Base-by-base conservation (phyloP, 2,797 vertebrate genomes). In the Paramormyrops hopkinsi region DNA sequence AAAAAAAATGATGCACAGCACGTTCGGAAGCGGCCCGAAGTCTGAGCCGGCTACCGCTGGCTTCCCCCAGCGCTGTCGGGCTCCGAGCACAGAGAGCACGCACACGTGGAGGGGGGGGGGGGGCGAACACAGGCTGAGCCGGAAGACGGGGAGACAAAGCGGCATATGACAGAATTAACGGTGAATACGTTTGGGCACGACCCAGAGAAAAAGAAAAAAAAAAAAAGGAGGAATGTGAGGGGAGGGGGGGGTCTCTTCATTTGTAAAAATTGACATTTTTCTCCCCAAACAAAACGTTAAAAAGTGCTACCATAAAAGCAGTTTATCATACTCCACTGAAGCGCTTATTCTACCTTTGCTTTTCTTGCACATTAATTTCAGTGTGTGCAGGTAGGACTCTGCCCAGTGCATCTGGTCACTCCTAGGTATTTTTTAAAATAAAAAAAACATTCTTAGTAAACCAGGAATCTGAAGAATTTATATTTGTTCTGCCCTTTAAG, bases 401-500 rank as follows among this genome's bases (percentile, higher is more conserved):
- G 11, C 22, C 48, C 48, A 29, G 46, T 51, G 9, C 11, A 51
- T 11, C 22, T 46, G 5, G 22, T 11, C 41, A 85, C n/a, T 85
- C 82, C 22, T 82, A 17, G 37, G 19, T 4, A 85, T 51, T 84
- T 48, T 84, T 25, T 84, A 1, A 8, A 83, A 29, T 29, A 46
- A 14, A 84, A 50, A 25, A 46, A 53, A 48, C 76, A 82, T 82
- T 82, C 76, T 82, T 44, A 46, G 44, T 29, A 85, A 51, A 85
- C 12, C 9, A 85, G 46, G 83, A 85, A 85, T 85, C 46, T 85
- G 48, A 51, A 51, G 22, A 85, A 85, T 85, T 51, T 25, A 29
- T 46, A 85, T 85, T 85, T 51, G 46, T 51, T 51, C 48, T 85
- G 83, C 48, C 48, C 83, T 53, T 84, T 84, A 84, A 84, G 82